Base-by-base conservation (phyloP, 2,113 vertebrate species). In the Microcebus griseorufus region DNA sequence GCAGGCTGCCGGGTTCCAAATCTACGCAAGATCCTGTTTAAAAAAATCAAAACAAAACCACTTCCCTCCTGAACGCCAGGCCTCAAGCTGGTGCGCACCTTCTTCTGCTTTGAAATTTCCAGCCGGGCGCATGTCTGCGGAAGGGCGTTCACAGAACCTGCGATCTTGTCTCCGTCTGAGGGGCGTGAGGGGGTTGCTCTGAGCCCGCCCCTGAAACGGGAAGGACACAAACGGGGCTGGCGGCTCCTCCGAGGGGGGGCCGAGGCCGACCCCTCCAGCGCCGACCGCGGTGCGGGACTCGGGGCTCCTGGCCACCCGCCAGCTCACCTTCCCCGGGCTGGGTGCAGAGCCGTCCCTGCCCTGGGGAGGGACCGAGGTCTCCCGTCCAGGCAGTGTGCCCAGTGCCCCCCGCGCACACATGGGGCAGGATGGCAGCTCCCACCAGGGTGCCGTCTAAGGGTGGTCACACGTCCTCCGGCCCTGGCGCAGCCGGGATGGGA, bases 51-150 rank as follows among this genome's bases (percentile, higher is more conserved):
- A 45, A 9, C 60, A 72, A 79, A 84, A 4, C 69, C 2, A 6
- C 65, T 53, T 69, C 10, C 53, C 48, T 22, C 51, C 39, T 2
- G 2, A 6, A 4, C 0, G 13, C 13, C 6, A 1, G 5, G 2
- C 18, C 37, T 73, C 51, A 5, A 12, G 25, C 45, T 69, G n/a
- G 37, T 4, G 8, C 12, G 18, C 0, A 4, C 10, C 55, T 79
- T n/a, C n/a, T n/a, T 25, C 90, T 32, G 22, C 11, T 16, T 53
- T 14, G 3, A 25, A 9, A 6, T 9, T 23, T 18, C 83, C 16
- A 10, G 10, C 22, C 32, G 14, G 29, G 34, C 14, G 5, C 2
- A 0, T 29, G 48, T 67, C 2, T 55, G 27, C 11, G 37, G 53
- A 32, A 37, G 16, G 62, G 64, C 3, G 17, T 7, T 45, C 5